Conservation (phyloP, 2,113 vertebrate genomes). For the Xiphias gladius region DNA sequence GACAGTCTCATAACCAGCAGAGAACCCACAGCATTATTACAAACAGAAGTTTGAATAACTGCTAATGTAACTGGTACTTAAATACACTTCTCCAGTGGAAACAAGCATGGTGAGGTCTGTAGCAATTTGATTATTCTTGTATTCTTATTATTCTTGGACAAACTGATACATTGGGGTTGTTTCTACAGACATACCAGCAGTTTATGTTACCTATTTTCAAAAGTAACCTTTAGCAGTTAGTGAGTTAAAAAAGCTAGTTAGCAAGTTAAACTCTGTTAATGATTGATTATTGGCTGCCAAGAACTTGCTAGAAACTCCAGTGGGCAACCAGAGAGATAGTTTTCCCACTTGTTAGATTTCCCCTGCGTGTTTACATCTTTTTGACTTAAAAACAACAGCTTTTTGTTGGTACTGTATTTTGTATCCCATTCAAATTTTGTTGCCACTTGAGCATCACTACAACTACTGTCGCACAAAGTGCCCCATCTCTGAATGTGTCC, state of each 20-base stretch:
- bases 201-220: conserved; percentile 16
- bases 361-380: not conserved
- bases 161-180: not conserved
- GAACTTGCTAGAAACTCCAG: not conserved
- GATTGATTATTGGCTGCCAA: not conserved
- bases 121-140: not conserved
- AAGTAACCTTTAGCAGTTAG: conserved; percentile 30
- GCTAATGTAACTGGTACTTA: not conserved
- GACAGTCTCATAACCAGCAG: not conserved
- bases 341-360: not conserved
- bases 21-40: no score
- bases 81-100: not conserved
- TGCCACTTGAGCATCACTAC: not conserved
- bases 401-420: not conserved
- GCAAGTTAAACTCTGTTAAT: conserved; percentile 47
- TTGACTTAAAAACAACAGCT: not conserved
- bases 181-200: not conserved
- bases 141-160: not conserved
- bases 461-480: not conserved
- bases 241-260: conserved; percentile 37
- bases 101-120: no score
- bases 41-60: not conserved
- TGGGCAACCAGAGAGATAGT: not conserved
- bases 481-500: not conserved
- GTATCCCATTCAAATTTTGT: not conserved